Evolutionary conservation across 2,113 vertebrate species (phyloP), one percentile per base, ranked within the genome.

Genomic region (Ciconia stormi): DNA sequence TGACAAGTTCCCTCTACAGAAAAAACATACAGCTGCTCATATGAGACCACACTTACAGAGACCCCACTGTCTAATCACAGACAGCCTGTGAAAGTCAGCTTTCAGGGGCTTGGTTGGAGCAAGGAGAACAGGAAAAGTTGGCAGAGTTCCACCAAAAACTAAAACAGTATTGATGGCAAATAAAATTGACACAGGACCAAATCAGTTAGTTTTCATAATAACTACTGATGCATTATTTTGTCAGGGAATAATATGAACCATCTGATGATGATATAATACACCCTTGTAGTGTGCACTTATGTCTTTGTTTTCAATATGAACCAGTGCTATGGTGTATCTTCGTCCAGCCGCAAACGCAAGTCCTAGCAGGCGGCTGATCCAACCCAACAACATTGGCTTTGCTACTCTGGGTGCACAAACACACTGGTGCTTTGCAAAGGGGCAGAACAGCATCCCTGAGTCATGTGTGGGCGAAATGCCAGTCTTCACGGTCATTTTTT

Each of bases 1-100:
- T 96, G 96, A 97, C 96, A 84, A 97, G 94, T 97, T 98, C 95
- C 76, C 94, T 95, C 97, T 97, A 92, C 93, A 98, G 97, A 98
- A 97, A 96, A 98, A 97, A 96, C 94, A 97, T 95, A 95, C 98
- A 97, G 97, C 97, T 98, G 97, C 94, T 97, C 97, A 90, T 97
- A 93, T 90, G 95, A 96, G 97, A 96, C 95, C 71, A 81, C 76
- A 96, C 91, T 97, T 97, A 98, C 97, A 98, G 98, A 98, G 98
- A 96, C 93, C 88, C 91, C 94, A 98, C 98, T 98, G 98, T 98
- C 95, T 97, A 98, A 95, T 97, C 76, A 87, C 89, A 97, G 89
- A 62, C 93, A 89, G 81, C 73, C 84, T 93, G 94, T 94, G 94
- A 97, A 97, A 95, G 87, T 92, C 77, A 91, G 89, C 93, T 97